phyloP scores from a whole-genome alignment of 2,113 vertebrate genomes.

The Oreochromis spilurus region DNA sequence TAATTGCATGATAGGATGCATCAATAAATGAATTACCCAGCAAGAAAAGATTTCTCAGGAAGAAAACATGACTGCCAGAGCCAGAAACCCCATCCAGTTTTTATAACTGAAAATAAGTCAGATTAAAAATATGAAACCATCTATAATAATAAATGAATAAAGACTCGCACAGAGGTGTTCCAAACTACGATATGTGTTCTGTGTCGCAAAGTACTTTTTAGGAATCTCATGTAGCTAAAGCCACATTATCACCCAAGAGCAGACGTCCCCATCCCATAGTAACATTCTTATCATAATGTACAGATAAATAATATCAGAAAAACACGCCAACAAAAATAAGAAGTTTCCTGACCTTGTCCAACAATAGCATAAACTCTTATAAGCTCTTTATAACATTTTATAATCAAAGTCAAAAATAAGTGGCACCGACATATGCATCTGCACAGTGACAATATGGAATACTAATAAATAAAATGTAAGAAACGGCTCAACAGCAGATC shows the following conservation, averaged over 20 bases:
- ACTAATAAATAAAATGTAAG: accelerated
- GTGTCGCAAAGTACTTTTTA: background rate
- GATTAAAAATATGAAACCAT: background rate
- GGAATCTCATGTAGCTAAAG: background rate
- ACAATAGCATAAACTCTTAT: background rate
- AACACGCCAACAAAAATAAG: background rate
- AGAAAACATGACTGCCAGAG: background rate
- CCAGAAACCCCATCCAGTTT: background rate
- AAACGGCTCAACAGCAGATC: background rate
- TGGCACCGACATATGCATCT: background rate
- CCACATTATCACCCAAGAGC: background rate
- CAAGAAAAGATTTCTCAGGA: background rate
- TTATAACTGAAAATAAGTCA: background rate
- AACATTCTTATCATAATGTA: background rate
- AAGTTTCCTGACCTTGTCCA: background rate
- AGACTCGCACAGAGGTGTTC: background rate
- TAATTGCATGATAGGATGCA: background rate
- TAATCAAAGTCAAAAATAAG: background rate
- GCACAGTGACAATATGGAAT: background rate
- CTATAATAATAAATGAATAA: background rate
- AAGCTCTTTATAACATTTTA: background rate
- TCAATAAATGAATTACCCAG: background rate
- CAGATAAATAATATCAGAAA: background rate
- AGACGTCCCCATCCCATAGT: background rate
- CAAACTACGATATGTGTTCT: background rate